phyloP scores from a whole-genome alignment of 2,797 vertebrate genomes.

The Psittacula derbiana region DNA sequence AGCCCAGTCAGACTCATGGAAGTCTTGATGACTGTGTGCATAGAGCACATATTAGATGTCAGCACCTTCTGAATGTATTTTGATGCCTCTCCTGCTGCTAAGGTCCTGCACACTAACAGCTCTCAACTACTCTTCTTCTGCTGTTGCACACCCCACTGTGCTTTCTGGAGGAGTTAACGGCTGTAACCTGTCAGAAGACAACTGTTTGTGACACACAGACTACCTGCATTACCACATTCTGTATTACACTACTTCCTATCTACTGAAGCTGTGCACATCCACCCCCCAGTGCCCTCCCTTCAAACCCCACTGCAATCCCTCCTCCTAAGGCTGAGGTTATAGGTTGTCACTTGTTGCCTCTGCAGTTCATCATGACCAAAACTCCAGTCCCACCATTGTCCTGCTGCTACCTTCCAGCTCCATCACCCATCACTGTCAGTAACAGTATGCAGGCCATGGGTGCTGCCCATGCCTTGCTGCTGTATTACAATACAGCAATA shows the following conservation, averaged over 20 bases:
- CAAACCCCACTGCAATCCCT: background rate
- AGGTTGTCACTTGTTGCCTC: background rate
- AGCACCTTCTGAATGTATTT: background rate
- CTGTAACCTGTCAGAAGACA: background rate
- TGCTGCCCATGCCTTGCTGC: fast-evolving
- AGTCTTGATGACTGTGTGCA: background rate
- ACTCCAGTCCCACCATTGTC: background rate
- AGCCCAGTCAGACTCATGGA: background rate
- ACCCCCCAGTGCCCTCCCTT: background rate
- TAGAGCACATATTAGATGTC: fast-evolving
- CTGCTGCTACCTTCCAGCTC: background rate
- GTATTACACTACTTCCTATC: background rate
- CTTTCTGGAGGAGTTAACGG: background rate
- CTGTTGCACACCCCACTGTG: background rate
- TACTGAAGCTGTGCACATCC: too few relatives aligned
- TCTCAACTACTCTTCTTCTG: background rate
- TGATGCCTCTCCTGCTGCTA: background rate
- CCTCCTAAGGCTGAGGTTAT: background rate
- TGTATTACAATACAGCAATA: fast-evolving
- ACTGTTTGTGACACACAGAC: background rate
- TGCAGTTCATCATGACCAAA: background rate
- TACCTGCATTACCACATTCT: background rate
- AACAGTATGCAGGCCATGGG: background rate
- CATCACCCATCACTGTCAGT: background rate
- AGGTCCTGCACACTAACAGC: background rate